Base-by-base conservation (phyloP, 2,797 vertebrate genomes). In the Uromys caudimaculatus region DNA sequence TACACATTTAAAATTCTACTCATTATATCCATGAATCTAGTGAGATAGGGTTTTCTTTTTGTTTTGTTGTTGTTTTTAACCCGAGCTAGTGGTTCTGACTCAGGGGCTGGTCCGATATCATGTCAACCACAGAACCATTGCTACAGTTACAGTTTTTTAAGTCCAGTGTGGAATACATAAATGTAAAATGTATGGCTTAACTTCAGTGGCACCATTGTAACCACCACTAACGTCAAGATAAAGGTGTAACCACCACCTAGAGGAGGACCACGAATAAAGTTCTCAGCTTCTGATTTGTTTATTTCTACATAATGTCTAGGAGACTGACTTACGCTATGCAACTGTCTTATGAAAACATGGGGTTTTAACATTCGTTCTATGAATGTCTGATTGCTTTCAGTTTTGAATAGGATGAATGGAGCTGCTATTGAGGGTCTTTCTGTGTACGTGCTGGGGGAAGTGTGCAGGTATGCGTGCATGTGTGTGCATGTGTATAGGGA, bases 1-100 rank as follows among this genome's bases (percentile, higher is more conserved):
- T 27, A 92, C 44, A 56, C 35, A 60, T 41, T 35, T 83, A 86
- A 93, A 9, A 64, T 89, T 89, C 83, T 54, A 8, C 69, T 93
- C 41, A 75, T 47, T 82, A 89, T 29, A 41, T 83, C 73, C 91
- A 29, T 83, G 79, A 97, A 89, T 95, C 35, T 76, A 91, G 13
- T 93, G 58, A 91, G 71, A 76, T 41, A 89, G 95, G 81, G 67
- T 69, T 81, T 21, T 88, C 58, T 50, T 87, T 9, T 82, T 77
- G 47, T 71, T 95, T 44, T 50, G 29, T 81, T 19, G 75, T 56
- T 77, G 24, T 81, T 89, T 71, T 60, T 21, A 79, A 47, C 32
- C 32, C 50, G 21, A 91, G 24, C 58, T n/a, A 77, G 21, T 67
- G 23, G 47, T 29, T 69, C 9, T 35, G 44, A 89, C 50, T 84